These are phyloP conservation scores for Casuarius casuarius DNA, from an alignment of 2,113 vertebrate species.

Conservation along the genomic window DNA sequence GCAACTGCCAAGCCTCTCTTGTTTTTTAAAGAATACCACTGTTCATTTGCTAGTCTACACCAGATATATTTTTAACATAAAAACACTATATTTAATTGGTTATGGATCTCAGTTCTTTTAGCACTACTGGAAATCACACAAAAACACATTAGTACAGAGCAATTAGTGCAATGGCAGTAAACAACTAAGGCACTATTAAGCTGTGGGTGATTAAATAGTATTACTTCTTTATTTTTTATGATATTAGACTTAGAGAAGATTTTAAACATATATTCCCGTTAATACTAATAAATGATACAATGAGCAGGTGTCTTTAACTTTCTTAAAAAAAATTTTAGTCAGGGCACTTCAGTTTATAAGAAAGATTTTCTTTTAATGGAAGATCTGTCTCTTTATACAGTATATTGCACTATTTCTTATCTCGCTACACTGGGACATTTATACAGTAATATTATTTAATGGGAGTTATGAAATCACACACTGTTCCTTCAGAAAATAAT, in stretches of 20 bases:
- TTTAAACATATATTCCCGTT: slow-evolving; percentile 69
- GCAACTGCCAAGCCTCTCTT: slow-evolving; percentile 64
- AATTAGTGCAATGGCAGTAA: slow-evolving; percentile 85
- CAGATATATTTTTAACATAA: slow-evolving; percentile 86
- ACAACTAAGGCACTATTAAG: slow-evolving; percentile 85
- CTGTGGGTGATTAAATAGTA: slow-evolving; percentile 87
- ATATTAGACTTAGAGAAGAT: slow-evolving; percentile 77
- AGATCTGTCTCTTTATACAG: slow-evolving; percentile 25
- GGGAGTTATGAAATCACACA: slow-evolving; percentile 70
- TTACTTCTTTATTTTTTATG: slow-evolving; percentile 84
- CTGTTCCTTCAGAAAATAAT: slow-evolving; percentile 73
- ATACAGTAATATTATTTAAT: slow-evolving; percentile 79
- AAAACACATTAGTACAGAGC: slow-evolving; percentile 86
- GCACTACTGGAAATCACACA: slow-evolving; percentile 87
- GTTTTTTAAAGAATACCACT: slow-evolving; percentile 69
- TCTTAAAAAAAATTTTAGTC: slow-evolving; percentile 58
- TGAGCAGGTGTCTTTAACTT: slow-evolving; percentile 77
- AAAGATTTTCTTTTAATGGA: slow-evolving; percentile 26
- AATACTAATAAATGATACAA: slow-evolving; percentile 66
- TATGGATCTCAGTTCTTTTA: slow-evolving; percentile 85
- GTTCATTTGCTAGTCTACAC: slow-evolving; percentile 71
- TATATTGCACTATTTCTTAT: slow-evolving; percentile 62
- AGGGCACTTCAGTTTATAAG: slow-evolving; percentile 44
- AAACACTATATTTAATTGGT: slow-evolving; percentile 86
- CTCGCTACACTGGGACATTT: slow-evolving; percentile 68